Evolutionary conservation across 2,797 vertebrate species (phyloP).

Genomic region (Melanotaenia boesemani): DNA sequence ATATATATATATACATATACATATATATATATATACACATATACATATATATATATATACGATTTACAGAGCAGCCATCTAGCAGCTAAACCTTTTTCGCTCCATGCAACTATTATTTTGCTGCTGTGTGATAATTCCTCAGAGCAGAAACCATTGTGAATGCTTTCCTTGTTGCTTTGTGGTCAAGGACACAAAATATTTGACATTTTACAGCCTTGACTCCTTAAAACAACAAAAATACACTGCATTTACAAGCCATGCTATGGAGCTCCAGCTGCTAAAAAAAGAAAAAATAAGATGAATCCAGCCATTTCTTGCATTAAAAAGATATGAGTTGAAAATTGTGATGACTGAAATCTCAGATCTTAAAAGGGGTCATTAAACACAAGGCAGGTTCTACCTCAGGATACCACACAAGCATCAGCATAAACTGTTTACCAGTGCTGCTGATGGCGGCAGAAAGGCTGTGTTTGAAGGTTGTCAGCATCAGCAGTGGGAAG

Average conservation of each 20-base stretch:
- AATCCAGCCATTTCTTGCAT: not conserved
- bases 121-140: constrained; percentile 10
- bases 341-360: not conserved
- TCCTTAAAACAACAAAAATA: not conserved
- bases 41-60: too few relatives aligned
- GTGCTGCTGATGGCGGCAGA: not conserved
- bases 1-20: too few relatives aligned
- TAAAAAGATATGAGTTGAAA: not conserved
- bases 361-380: constrained; percentile 1
- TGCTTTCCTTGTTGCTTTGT: constrained; percentile 4
- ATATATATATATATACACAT: too few relatives aligned
- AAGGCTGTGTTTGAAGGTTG: constrained; percentile 2
- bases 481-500: constrained; percentile 16
- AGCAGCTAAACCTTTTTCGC: not conserved
- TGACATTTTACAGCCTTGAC: constrained; percentile 19
- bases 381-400: not conserved
- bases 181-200: constrained; percentile 28
- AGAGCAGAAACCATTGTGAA: constrained; percentile 2
- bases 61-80: constrained; percentile 9
- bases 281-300: not conserved
- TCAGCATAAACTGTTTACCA: constrained; percentile 4
- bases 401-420: not conserved
- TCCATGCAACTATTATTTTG: not conserved
- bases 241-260: not conserved
- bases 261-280: not conserved